These are phyloP conservation scores for Euura saliciscinereae DNA, from an alignment of 1,140 invertebrate species.

Conservation along the genomic window DNA sequence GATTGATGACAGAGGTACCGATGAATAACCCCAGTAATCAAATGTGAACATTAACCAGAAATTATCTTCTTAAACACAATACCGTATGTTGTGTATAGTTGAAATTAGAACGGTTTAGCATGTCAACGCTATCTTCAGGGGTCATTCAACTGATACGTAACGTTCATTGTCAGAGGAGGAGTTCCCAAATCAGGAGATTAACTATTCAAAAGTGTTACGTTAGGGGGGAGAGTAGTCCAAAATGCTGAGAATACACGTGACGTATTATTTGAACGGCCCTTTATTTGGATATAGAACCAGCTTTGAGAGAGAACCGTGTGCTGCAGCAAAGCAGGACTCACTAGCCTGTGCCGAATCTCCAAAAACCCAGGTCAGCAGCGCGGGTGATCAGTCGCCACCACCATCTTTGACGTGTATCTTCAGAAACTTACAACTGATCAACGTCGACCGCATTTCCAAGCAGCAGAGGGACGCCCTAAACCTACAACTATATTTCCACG, in stretches of 20 bases:
- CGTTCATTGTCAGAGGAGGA: too few species aligned
- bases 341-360: slow-evolving; percentile 11
- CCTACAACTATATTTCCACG: background rate
- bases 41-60: too few species aligned
- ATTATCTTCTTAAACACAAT: too few species aligned
- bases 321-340: slow-evolving; percentile 15
- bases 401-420: slow-evolving; percentile 7
- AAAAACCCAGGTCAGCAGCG: background rate
- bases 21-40: too few species aligned
- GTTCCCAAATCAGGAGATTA: too few species aligned
- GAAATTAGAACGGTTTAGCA: too few species aligned
- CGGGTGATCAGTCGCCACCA: background rate
- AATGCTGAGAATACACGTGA: background rate
- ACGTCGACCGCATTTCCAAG: slow-evolving; percentile 15
- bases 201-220: too few species aligned
- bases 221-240: background rate
- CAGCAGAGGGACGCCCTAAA: background rate
- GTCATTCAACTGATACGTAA: too few species aligned
- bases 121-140: too few species aligned
- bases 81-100: too few species aligned
- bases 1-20: too few species aligned
- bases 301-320: slow-evolving; percentile 11
- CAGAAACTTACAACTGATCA: slow-evolving; percentile 18
- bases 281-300: background rate
- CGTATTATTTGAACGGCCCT: background rate